Evolutionary conservation across 2,797 vertebrate genomes (phyloP), one percentile per base, ranked within the genome.

Genomic region (Phataginus tricuspis): DNA sequence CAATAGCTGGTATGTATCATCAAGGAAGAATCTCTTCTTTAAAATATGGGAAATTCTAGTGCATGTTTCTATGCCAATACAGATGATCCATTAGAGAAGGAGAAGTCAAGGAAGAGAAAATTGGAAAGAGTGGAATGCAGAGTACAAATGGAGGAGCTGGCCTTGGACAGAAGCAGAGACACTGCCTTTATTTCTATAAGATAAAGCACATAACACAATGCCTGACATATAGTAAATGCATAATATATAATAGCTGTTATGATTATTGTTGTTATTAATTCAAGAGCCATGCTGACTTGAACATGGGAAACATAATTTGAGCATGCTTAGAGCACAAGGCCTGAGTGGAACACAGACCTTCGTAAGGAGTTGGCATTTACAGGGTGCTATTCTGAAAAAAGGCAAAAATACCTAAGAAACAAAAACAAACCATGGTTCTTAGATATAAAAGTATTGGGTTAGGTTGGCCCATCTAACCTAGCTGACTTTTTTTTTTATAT

Each of bases 131-230:
- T 57, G 3, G 15, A 53, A 94, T 64, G 3, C n/a, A 92, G 55
- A 63, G 8, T 53, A 59, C 2, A 71, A 63, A 71, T 68, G 34
- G 64, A 79, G 15, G 25, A 1, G 12, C 57, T 86, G 16, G 11
- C n/a, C 25, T 86, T 95, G 86, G 63, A 68, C n/a, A 72, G 8
- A 11, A 90, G 25, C 25, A 85, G 13, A 39, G 7, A 59, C 8
- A n/a, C 15, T 45, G 66, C n/a, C 15, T 96, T 88, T 72, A 85
- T 66, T 86, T 95, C 19, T 79, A 7, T 77, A 72, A 69, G n/a
- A 61, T 53, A 69, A 89, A 84, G 21, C 79, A 0, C 9, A 49
- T 53, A 69, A 7, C 42, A 45, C 45, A 91, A 82, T 78, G 37
- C 14, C 80, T 64, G n/a, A 45, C 34, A 86, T 63, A 39, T 29